phyloP scores from a whole-genome alignment of 2,888 invertebrate genomes.

The Tiliacea aurago region DNA sequence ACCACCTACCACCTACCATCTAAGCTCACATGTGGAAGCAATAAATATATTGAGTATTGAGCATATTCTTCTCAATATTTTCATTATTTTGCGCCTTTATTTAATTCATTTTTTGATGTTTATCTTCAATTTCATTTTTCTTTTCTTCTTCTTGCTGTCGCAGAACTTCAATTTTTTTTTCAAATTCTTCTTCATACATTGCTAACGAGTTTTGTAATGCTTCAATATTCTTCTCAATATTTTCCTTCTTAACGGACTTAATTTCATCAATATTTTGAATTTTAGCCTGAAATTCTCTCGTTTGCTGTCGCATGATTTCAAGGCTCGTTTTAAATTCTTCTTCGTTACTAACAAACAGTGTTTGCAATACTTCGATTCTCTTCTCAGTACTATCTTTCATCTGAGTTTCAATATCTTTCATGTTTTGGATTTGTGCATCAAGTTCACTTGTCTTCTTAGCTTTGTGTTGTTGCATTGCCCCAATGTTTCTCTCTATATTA shows the following conservation, averaged over 20 bases:
- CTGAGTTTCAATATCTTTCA: conserved; percentile 3
- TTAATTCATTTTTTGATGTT: conserved; percentile 6
- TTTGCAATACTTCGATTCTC: conserved; percentile 11
- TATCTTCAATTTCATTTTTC: conserved; percentile 21
- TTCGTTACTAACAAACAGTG: conserved; percentile 1
- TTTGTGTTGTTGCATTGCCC: conserved; percentile 2
- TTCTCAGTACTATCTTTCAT: conserved; percentile 2
- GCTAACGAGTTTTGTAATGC: conserved; percentile 14
- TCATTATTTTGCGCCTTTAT: conserved; percentile 29
- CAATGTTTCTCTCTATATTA: conserved; percentile 4
- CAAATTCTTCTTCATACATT: conserved; percentile 2
- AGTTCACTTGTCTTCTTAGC: not conserved
- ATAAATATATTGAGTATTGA: too few species aligned
- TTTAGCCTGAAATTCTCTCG: conserved; percentile 20
- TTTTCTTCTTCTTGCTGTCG: conserved; percentile 16
- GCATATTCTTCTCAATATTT: conserved; percentile 28
- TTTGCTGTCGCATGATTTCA: conserved; percentile 1
- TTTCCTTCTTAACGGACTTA: not conserved
- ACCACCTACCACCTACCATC: too few species aligned
- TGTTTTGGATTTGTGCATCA: conserved; percentile 9
- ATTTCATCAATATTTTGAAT: conserved; percentile 31
- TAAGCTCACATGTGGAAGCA: too few species aligned
- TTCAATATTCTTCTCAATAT: conserved; percentile 13
- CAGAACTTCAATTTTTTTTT: conserved; percentile 19
- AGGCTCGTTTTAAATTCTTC: conserved; percentile 23